Percentiles rank a stretch among this genome's conserved stretches.
Evolutionary conservation across 2,113 vertebrate species (phyloP).

Genomic region (Petroica traversi): DNA sequence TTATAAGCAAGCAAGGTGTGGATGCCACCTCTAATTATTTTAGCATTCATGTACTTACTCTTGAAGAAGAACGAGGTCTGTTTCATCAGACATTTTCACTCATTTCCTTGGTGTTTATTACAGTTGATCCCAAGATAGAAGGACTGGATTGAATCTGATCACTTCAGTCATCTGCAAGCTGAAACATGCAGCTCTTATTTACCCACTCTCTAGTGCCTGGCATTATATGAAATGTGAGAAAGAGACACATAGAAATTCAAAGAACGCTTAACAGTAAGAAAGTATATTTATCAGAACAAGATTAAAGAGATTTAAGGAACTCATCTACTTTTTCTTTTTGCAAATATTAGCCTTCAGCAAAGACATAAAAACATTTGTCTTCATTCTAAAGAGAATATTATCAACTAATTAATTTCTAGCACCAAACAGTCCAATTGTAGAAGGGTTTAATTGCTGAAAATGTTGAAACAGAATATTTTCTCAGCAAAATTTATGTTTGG

Average conservation of each 20-base stretch:
- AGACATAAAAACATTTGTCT: constrained; percentile 21
- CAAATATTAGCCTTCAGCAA: constrained; percentile 46
- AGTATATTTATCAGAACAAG: background rate
- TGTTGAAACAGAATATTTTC: constrained; percentile 2
- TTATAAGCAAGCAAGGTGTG: background rate
- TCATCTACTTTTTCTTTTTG: background rate
- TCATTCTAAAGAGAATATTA: constrained; percentile 4
- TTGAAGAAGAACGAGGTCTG: background rate
- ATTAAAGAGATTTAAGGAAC: background rate
- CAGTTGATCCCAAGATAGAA: background rate
- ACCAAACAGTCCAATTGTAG: background rate
- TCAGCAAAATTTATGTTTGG: background rate
- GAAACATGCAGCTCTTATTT: background rate
- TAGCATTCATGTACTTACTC: background rate
- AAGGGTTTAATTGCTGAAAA: constrained; percentile 21
- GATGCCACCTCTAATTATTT: background rate
- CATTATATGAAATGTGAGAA: background rate
- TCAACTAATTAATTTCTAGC: constrained; percentile 28
- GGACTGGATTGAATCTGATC: background rate
- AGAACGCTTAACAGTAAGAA: background rate
- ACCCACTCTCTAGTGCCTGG: background rate
- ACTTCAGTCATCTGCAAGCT: background rate
- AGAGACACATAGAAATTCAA: background rate
- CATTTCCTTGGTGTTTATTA: background rate
- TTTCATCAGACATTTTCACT: background rate